Evolutionary conservation across 2,797 vertebrate species (phyloP), one percentile per base, ranked within the genome.

Genomic region (Chrosomus eos): DNA sequence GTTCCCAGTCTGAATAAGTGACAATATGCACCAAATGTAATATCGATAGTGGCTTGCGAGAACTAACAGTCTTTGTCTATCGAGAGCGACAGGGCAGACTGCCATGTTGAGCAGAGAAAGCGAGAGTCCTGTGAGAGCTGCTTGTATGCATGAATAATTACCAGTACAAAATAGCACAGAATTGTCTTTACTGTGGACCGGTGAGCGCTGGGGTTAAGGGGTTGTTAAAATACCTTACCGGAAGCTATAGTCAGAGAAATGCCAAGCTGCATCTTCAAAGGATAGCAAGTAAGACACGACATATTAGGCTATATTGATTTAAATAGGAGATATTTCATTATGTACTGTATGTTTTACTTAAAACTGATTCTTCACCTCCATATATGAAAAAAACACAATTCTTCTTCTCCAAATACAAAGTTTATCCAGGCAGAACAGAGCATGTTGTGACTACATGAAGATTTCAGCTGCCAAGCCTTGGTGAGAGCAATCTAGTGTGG

Each of bases 371-470:
- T 33, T 21, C 19, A 74, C 7, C 72, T 53, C 19, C 7, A 23
- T 48, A 51, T 23, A 80, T 21, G 64, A 43, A n/a, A 10, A 1
- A 26, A 26, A 40, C 45, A 53, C 3, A 0, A 31, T 18, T 8
- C 18, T 72, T 81, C 1, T 55, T 75, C 43, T 21, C n/a, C 26
- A 53, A 82, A 45, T 58, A 31, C 14, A 86, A 48, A 40, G 33
- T 21, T 16, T 13, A 40, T 64, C 26, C 55, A 66, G 55, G 28
- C 74, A 82, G 68, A 80, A 53, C 2, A 60, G 48, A 66, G 70
- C 45, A 74, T 83, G 75, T 83, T 78, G 81, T 80, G 70, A 73
- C 76, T 74, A 51, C 76, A 83, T 83, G 60, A 68, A 86, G 55
- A 73, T 83, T 78, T 86, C 75, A 45, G 83, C 67, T 83, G 80